Percentiles rank a stretch among this genome's conserved stretches.
phyloP scores from a whole-genome alignment of 2,888 invertebrate genomes.

The Arenicola marina region DNA sequence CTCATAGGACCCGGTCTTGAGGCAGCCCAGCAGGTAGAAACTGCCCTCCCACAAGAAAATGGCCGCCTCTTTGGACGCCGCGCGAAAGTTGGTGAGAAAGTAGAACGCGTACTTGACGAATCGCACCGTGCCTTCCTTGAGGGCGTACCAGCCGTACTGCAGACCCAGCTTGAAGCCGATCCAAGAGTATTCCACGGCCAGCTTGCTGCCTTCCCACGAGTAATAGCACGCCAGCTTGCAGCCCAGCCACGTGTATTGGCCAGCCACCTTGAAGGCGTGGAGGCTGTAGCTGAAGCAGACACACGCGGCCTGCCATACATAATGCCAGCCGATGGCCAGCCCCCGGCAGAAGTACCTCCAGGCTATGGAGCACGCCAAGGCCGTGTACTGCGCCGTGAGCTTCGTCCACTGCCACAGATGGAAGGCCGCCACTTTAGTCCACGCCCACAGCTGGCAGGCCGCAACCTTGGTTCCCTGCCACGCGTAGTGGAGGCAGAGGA shows the following conservation, averaged over 20 bases:
- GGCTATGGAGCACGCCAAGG: background rate
- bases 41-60: constrained; percentile 11
- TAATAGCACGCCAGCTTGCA: constrained; percentile 4
- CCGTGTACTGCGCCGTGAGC: constrained; percentile 10
- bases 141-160: constrained; percentile 20
- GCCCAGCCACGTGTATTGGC: constrained; percentile 10
- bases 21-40: background rate
- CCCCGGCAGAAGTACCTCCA: background rate
- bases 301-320: background rate
- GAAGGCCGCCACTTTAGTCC: background rate
- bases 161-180: constrained; percentile 8
- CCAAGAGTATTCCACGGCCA: constrained; percentile 18
- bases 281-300: background rate
- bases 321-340: background rate
- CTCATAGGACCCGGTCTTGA: background rate
- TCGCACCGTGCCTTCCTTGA: constrained; percentile 20
- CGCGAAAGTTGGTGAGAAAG: constrained; percentile 23
- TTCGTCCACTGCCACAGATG: constrained; percentile 1
- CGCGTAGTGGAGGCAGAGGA: constrained; percentile 6
- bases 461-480: constrained; percentile 5
- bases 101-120: constrained; percentile 7
- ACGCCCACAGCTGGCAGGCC: background rate
- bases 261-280: background rate
- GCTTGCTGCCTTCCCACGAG: constrained; percentile 11
- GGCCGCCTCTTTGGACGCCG: constrained; percentile 15